These are phyloP conservation scores for Oreochromis tanganicae DNA, from an alignment of 2,113 vertebrate genomes.

Conservation along the genomic window DNA sequence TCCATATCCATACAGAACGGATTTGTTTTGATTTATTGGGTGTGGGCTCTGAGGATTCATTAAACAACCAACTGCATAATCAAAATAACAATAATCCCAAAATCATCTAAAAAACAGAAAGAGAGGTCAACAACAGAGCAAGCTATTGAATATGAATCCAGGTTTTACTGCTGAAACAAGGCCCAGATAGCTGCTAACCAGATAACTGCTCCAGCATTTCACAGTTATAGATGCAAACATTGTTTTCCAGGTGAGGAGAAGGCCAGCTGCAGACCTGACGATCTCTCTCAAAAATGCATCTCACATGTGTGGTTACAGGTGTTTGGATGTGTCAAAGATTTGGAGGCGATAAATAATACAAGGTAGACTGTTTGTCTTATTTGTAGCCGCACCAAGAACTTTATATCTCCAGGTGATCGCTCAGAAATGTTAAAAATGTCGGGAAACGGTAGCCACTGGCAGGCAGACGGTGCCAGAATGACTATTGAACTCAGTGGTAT, in stretches of 20 bases:
- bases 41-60: background rate
- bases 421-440: constrained; percentile 47
- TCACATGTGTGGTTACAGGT: constrained; percentile 17
- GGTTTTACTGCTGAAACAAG: background rate
- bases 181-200: background rate
- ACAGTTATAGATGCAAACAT: constrained; percentile 15
- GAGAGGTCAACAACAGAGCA: background rate
- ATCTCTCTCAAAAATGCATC: constrained; percentile 5
- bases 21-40: background rate
- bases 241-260: constrained; percentile 21
- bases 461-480: background rate
- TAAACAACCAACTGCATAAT: background rate
- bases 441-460: background rate
- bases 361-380: constrained; percentile 11
- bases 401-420: constrained; percentile 6
- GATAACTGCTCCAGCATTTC: background rate
- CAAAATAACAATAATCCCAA: background rate
- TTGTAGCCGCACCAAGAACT: background rate
- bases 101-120: background rate
- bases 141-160: background rate
- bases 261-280: constrained; percentile 14
- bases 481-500: background rate
- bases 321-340: constrained; percentile 33
- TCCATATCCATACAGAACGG: background rate
- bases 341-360: constrained; percentile 29